Evolutionary conservation across 2,797 vertebrate species (phyloP), one percentile per base, ranked within the genome.

Genomic region (Schizopygopsis pylzovi): DNA sequence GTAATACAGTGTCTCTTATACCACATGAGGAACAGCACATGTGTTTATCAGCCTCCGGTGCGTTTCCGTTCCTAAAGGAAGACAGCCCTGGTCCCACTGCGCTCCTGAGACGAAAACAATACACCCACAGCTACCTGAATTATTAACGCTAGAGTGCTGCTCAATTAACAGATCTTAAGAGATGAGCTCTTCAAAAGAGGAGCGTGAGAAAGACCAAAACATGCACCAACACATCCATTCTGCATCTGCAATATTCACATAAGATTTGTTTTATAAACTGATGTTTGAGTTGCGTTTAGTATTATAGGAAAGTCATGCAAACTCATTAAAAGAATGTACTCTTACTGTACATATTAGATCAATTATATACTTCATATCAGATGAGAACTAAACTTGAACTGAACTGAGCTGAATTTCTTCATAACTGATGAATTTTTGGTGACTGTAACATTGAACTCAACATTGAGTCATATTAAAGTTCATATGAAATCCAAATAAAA

Each of bases 81-180:
- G 63, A 18, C 37, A 8, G 33, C 0, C 12, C 81, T 59, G 4
- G 7, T 67, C 47, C 79, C 22, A 4, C 37, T 39, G 33, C 16
- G 33, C 20, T 41, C 10, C 4, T 25, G 54, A 33, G 16, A 63
- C 9, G n/a, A 79, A 79, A 76, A 79, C 52, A 63, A 56, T 61
- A 82, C 56, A 15, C 18, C 52, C 56, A 20, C 10, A 11, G 84
- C 90, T 81, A 28, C 84, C 90, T 92, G 79, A 92, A 93, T 94
- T 92, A 92, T 92, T 91, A 89, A 92, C 91, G 88, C 76, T 67
- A 76, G 90, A 85, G 85, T 78, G 86, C 88, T 45, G 89, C 84
- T 91, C 90, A 91, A 90, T 93, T 91, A 93, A 79, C 73, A n/a
- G 45, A 84, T 90, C 93, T 90, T 88, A 65, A 84, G 93, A 91